phyloP scores from a whole-genome alignment of 2,888 invertebrate genomes.

The Galerucella pusilla region DNA sequence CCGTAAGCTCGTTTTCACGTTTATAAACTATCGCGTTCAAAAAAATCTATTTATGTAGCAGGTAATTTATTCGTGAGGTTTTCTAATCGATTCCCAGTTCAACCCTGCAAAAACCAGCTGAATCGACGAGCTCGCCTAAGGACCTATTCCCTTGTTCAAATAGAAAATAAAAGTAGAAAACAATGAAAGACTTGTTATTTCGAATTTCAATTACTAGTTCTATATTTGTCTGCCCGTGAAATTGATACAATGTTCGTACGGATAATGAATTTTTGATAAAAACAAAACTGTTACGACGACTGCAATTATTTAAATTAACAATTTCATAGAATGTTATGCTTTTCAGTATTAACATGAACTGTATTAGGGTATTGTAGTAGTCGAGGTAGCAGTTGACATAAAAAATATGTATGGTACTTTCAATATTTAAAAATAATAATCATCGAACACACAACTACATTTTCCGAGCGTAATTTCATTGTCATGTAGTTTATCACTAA shows the following conservation, averaged over 20 bases:
- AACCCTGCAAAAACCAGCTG: constrained; percentile 37
- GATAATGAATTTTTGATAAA: constrained; percentile 15
- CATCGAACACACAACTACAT: too few relatives aligned
- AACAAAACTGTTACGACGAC: not conserved
- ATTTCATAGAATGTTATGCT: too few relatives aligned
- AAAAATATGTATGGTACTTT: too few relatives aligned
- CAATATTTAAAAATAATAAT: too few relatives aligned
- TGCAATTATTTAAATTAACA: too few relatives aligned
- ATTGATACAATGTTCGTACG: constrained; percentile 32
- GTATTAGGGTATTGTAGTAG: too few relatives aligned
- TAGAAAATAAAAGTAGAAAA: constrained; percentile 52
- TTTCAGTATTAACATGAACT: too few relatives aligned
- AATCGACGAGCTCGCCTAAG: constrained; percentile 53
- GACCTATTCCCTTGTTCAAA: constrained; percentile 52
- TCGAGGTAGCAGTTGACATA: too few relatives aligned
- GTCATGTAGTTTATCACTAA: too few relatives aligned
- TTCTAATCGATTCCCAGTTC: not conserved
- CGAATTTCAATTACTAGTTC: constrained; percentile 56
- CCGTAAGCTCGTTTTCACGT: too few relatives aligned
- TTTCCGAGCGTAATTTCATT: too few relatives aligned
- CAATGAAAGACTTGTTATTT: constrained; percentile 57
- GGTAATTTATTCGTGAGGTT: not conserved
- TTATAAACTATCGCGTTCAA: too few relatives aligned
- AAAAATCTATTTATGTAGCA: not conserved
- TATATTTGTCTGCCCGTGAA: constrained; percentile 41